These are phyloP conservation scores for Heliocidaris erythrogramma DNA, from an alignment of 35 echinoderm and acorn worm species.

Conservation along the genomic window DNA sequence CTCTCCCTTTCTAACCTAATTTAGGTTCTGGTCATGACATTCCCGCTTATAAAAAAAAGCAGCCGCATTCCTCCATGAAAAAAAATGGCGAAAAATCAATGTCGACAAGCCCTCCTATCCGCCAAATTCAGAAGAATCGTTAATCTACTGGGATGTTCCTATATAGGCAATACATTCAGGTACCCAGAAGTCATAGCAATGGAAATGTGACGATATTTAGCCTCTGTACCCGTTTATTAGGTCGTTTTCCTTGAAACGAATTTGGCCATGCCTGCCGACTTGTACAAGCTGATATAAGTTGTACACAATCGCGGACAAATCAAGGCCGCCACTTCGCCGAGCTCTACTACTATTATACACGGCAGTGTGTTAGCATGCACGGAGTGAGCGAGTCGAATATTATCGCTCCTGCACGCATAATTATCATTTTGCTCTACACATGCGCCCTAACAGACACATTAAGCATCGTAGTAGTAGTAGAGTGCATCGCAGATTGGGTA, in stretches of 20 bases:
- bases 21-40: not conserved
- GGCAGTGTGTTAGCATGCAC: not conserved
- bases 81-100: slow-evolving; percentile 9
- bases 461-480: not conserved
- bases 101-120: not conserved
- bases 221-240: not conserved
- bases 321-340: not conserved
- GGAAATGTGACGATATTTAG: slow-evolving; percentile 1
- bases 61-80: not conserved
- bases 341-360: not conserved
- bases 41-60: not conserved
- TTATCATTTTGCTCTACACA: slow-evolving; percentile 2
- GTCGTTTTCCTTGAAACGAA: slow-evolving; percentile 10
- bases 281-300: slow-evolving; percentile 10
- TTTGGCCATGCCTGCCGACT: slow-evolving; percentile 1
- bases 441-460: not conserved
- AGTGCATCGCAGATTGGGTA: not conserved
- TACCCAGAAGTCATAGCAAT: not conserved
- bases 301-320: not conserved
- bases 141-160: not conserved
- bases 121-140: not conserved
- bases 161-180: not conserved
- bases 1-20: not conserved
- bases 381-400: not conserved
- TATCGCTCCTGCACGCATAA: not conserved